Base-by-base conservation (phyloP, 2,888 invertebrate species). In the Leistus spinibarbis region DNA sequence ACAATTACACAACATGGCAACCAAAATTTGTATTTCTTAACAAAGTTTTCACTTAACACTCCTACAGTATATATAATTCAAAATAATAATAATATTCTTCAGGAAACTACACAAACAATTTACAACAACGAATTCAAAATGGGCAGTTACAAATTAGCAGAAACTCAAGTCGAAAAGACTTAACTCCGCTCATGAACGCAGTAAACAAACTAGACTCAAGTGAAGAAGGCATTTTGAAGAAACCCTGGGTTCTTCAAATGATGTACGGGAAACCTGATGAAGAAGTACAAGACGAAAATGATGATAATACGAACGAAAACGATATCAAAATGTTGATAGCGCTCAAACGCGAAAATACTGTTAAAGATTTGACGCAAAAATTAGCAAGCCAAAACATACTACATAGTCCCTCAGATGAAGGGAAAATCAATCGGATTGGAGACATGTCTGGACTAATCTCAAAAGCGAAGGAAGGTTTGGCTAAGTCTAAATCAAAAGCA, bases 401-500 rank as follows among this genome's bases (percentile, higher is more conserved):
- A 76, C 87, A 88, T 74, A 88, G 85, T 79, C 84, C 85, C 16
- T 81, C 84, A 1, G 86, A 88, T 60, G 92, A 92, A 77, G 91
- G 89, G 79, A 87, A 89, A 77, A 78, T 83, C 27, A 87, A 89
- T 79, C 86, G 93, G 84, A 92, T 94, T 76, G 93, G 93, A 60
- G 94, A 95, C 81, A 93, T 95, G 92, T 92, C 93, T 76, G 97
- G 97, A 64, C 89, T 97, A 79, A 95, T 97, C 79, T 95, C 93
- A 69, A 96, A 96, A 87, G 97, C 97, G 82, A 97, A 96, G 89
- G 95, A 96, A 85, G 96, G 95, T 80, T 87, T 97, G 81, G 94
- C 94, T 17, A 95, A 94, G 85, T 94, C 94, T 76, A 94, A 95
- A 84, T 94, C 93, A 77, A 94, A 94, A 86, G 92, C 87, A 86